Conservation (phyloP, 1,140 invertebrate genomes). For the Ptiloglossa arizonensis region DNA sequence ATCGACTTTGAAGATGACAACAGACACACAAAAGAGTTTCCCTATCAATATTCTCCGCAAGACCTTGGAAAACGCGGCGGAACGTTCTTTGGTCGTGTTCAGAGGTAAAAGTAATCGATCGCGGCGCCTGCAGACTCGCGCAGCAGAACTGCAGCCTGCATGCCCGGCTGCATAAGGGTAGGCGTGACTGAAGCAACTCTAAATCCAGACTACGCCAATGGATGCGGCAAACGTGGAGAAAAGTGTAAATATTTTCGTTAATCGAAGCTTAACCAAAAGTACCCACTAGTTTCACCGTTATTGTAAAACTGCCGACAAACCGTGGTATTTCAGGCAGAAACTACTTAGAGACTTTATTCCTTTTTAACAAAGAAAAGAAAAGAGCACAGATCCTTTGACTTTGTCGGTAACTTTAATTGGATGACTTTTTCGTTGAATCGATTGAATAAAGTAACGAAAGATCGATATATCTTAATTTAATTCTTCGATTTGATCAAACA, state of each 20-base stretch:
- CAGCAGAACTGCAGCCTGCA: constrained; percentile 61
- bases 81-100: constrained; percentile 60
- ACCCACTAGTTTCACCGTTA: no score
- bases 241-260: background rate
- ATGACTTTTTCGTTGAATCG: no score
- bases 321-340: no score
- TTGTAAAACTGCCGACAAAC: no score
- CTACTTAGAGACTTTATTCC: no score
- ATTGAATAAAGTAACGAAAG: no score
- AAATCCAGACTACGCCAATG: constrained; percentile 52
- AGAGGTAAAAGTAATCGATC: constrained; percentile 66
- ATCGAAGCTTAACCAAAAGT: no score
- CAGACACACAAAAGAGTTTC: background rate
- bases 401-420: no score
- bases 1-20: constrained; percentile 5
- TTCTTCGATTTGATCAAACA: no score
- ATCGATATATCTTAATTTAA: no score
- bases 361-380: no score
- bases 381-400: no score
- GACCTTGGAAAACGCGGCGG: constrained; percentile 54
- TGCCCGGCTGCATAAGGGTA: constrained; percentile 58
- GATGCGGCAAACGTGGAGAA: constrained; percentile 25
- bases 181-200: constrained; percentile 55
- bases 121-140: constrained; percentile 63
- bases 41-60: constrained; percentile 42